Evolutionary conservation across 2,888 invertebrate genomes (phyloP).

Genomic region (Aphidius colemani): DNA sequence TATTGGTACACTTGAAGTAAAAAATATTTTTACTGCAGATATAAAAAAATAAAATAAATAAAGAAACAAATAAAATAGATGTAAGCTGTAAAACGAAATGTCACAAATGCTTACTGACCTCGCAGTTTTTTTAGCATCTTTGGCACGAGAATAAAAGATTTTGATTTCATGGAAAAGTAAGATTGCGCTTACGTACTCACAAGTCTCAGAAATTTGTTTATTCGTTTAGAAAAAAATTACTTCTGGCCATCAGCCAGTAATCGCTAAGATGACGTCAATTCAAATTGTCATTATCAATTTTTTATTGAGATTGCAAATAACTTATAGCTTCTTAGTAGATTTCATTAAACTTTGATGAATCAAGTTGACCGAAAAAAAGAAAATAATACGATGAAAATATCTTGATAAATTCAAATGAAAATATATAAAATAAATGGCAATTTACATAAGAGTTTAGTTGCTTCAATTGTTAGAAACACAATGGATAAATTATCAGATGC

Average conservation of each 20-base stretch:
- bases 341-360: no score
- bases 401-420: no score
- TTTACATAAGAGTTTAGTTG: no score
- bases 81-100: constrained; percentile 28
- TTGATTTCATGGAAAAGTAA: constrained; percentile 27
- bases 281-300: constrained; percentile 2
- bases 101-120: constrained; percentile 31
- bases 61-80: constrained; percentile 21
- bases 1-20: neutral
- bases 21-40: constrained; percentile 3
- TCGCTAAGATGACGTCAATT: constrained; percentile 28
- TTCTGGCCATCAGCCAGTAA: constrained; percentile 32
- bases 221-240: constrained; percentile 6
- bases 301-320: no score
- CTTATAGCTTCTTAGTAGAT: no score
- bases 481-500: no score
- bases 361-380: no score
- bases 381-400: no score
- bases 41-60: neutral
- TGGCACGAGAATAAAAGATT: constrained; percentile 36
- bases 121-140: constrained; percentile 26
- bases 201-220: constrained; percentile 23
- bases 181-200: constrained; percentile 16
- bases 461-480: no score
- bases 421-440: no score